phyloP scores from a whole-genome alignment of 2,797 vertebrate genomes.

The Corythornis leucogaster region DNA sequence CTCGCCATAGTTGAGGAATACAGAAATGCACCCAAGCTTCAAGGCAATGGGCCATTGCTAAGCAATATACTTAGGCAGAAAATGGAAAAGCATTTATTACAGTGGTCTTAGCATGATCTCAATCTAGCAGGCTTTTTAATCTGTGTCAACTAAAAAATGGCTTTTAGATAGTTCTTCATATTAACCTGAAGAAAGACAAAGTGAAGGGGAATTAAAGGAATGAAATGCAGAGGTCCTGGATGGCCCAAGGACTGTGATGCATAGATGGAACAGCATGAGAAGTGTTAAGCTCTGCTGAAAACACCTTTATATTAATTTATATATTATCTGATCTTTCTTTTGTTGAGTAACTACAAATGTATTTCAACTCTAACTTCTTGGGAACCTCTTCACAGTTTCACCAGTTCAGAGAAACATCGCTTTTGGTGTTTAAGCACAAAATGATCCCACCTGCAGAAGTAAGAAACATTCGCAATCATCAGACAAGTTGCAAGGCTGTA shows the following conservation, averaged over 20 bases:
- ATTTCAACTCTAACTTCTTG: neutral
- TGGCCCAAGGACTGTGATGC: neutral
- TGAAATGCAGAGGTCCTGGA: neutral
- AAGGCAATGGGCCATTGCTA: neutral
- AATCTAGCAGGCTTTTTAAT: neutral
- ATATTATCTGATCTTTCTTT: neutral
- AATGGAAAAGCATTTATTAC: constrained; percentile 26
- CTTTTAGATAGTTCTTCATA: neutral
- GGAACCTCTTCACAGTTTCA: neutral
- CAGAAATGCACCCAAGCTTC: neutral
- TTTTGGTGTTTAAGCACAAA: neutral
- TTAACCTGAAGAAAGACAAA: neutral
- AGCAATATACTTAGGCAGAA: neutral
- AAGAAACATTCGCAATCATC: neutral
- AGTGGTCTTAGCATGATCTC: constrained; percentile 8
- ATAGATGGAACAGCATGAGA: neutral
- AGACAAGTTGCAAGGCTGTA: neutral
- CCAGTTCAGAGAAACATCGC: neutral
- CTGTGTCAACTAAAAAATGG: neutral
- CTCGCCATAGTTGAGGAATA: neutral
- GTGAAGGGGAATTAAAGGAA: neutral
- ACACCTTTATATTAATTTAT: neutral
- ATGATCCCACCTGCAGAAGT: neutral
- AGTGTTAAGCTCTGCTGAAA: neutral
- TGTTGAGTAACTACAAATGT: neutral